Evolutionary conservation across 2,113 vertebrate species (phyloP).

Genomic region (Oryzias celebensis): DNA sequence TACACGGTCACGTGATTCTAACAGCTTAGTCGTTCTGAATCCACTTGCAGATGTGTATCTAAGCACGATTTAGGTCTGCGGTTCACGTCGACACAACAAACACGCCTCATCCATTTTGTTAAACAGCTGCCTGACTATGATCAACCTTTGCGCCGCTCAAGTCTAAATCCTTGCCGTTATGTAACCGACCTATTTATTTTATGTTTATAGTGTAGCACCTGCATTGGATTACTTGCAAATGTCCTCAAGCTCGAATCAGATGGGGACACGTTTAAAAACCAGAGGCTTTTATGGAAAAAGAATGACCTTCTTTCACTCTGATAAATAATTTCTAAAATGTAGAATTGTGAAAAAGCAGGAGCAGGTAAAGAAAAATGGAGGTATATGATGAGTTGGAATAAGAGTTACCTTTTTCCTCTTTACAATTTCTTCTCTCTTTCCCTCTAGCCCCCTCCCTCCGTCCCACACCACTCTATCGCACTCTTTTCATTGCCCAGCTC

Average conservation of each 20-base stretch:
- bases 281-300: constrained; percentile 44
- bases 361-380: constrained; percentile 50
- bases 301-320: constrained; percentile 65
- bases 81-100: constrained; percentile 24
- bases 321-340: constrained; percentile 67
- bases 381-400: constrained; percentile 61
- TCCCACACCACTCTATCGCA: constrained; percentile 64
- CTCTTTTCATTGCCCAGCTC: constrained; percentile 77
- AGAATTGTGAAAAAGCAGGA: constrained; percentile 60
- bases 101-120: constrained; percentile 18
- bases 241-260: constrained; percentile 40
- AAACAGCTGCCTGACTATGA: constrained; percentile 24
- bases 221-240: constrained; percentile 42
- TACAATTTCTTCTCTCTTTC: constrained; percentile 55
- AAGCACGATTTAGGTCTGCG: constrained; percentile 20
- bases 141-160: constrained; percentile 24
- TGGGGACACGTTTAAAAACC: constrained; percentile 21
- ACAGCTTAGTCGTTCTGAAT: neutral
- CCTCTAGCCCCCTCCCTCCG: constrained; percentile 37
- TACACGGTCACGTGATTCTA: neutral
- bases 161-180: constrained; percentile 42
- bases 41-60: constrained; percentile 13
- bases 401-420: constrained; percentile 59
- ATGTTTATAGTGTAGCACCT: constrained; percentile 56
- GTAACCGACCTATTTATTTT: constrained; percentile 57